These are phyloP conservation scores for Drosophila nannoptera DNA, from an alignment of 1,140 invertebrate species.

Conservation along the genomic window DNA sequence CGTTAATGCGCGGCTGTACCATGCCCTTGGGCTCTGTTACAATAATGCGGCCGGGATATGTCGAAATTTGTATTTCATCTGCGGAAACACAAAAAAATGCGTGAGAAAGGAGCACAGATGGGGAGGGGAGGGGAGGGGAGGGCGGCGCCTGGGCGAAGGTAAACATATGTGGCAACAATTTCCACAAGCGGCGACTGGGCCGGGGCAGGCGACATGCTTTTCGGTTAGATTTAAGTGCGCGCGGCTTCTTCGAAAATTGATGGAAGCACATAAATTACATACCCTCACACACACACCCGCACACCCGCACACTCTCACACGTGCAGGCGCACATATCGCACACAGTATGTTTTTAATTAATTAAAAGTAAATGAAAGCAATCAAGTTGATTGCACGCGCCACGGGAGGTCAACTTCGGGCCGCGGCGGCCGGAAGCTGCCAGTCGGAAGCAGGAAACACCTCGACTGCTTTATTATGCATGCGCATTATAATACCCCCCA, in stretches of 20 bases:
- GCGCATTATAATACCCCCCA: constrained; percentile 14
- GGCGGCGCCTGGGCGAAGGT: background rate
- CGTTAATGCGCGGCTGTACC: constrained; percentile 84
- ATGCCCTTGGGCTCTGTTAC: constrained; percentile 86
- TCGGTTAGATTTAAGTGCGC: constrained; percentile 23
- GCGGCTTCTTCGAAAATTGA: constrained; percentile 13
- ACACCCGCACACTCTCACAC: too few relatives aligned
- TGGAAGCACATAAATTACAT: constrained; percentile 12
- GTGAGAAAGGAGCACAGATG: background rate
- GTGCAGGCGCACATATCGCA: constrained; percentile 11
- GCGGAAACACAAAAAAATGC: constrained; percentile 33
- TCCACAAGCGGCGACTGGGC: constrained; percentile 15
- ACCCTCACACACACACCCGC: background rate
- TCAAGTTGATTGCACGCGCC: constrained; percentile 61
- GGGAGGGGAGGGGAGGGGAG: too few relatives aligned
- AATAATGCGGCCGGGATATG: constrained; percentile 83
- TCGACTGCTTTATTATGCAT: constrained; percentile 28
- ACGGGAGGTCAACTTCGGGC: constrained; percentile 6
- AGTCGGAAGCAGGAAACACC: constrained; percentile 3
- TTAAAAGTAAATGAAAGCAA: constrained; percentile 76
- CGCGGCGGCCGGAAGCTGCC: background rate
- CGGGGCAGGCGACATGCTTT: background rate
- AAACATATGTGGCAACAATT: constrained; percentile 43
- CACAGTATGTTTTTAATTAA: constrained; percentile 59
- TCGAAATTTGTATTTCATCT: constrained; percentile 83